Conservation (phyloP, 92 coral and sea anemone species). For the Pocillopora meandrina region DNA sequence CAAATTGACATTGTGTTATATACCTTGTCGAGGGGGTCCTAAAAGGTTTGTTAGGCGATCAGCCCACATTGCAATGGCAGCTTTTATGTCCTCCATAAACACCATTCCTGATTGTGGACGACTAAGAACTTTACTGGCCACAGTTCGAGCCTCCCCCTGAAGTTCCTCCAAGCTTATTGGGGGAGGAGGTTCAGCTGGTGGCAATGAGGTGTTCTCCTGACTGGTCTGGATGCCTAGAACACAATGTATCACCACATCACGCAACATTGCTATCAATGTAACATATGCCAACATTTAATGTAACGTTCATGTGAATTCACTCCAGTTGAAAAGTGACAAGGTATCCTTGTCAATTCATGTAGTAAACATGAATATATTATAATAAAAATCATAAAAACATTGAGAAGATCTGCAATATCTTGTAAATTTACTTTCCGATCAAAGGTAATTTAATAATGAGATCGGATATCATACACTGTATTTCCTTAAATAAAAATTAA, state of each 20-base stretch:
- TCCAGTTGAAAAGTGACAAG: neutral
- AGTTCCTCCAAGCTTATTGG: slow-evolving; percentile 85
- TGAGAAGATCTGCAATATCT: neutral
- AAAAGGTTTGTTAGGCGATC: slow-evolving; percentile 78
- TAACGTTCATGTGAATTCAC: neutral
- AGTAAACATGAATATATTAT: too few species aligned
- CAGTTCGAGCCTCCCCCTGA: slow-evolving; percentile 68
- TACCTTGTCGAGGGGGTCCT: slow-evolving; percentile 87
- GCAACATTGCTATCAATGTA: neutral
- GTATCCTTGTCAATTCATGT: too few species aligned
- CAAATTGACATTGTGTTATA: neutral
- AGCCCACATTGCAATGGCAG: slow-evolving; percentile 91
- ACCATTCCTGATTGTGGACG: slow-evolving; percentile 89
- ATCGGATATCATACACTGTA: too few species aligned
- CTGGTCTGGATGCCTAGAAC: neutral
- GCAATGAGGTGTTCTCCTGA: neutral
- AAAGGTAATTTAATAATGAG: too few species aligned
- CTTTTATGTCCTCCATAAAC: slow-evolving; percentile 75
- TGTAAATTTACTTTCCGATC: neutral
- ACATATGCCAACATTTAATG: neutral
- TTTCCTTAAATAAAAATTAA: too few species aligned
- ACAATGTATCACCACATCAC: neutral
- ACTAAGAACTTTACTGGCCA: slow-evolving; percentile 67
- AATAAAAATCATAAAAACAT: neutral
- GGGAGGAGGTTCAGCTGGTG: slow-evolving; percentile 58